Conservation (phyloP, 1,140 invertebrate genomes). For the Procambarus clarkii region DNA sequence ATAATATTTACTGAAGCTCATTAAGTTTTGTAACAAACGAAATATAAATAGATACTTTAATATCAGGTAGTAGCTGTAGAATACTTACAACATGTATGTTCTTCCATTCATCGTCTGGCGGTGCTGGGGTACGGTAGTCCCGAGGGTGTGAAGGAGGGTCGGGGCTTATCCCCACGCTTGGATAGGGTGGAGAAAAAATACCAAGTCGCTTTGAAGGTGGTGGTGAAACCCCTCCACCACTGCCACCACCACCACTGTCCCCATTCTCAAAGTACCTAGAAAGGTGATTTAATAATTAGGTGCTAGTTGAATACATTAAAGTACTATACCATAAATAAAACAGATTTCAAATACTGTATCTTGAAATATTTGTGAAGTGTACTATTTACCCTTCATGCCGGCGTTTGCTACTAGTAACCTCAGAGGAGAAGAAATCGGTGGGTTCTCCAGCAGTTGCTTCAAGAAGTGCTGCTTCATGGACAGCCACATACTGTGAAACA, state of each 20-base stretch:
- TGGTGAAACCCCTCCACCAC: conserved; percentile 73
- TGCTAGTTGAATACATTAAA: too few species aligned
- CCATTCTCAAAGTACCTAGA: conserved; percentile 71
- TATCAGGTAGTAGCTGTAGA: not conserved
- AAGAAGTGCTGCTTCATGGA: conserved; percentile 64
- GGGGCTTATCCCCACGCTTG: conserved; percentile 59
- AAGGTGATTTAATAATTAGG: not conserved
- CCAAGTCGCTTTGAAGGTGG: conserved; percentile 56
- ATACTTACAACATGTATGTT: conserved; percentile 87
- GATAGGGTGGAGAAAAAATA: conserved; percentile 73
- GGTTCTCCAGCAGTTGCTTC: conserved; percentile 66
- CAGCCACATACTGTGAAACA: conserved; percentile 68
- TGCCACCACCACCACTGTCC: conserved; percentile 66
- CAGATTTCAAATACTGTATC: too few species aligned
- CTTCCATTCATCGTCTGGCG: conserved; percentile 86
- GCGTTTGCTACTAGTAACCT: conserved; percentile 60
- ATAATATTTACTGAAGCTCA: too few species aligned
- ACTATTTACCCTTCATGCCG: conserved; percentile 47
- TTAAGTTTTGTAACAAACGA: too few species aligned
- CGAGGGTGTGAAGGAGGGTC: conserved; percentile 51
- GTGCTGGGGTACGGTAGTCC: conserved; percentile 28
- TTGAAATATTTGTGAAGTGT: too few species aligned
- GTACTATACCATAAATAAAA: too few species aligned
- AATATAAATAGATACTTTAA: too few species aligned
- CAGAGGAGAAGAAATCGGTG: conserved; percentile 69